These are phyloP conservation scores for Pristionchus exspectatus DNA, from an alignment of 2,888 invertebrate species.

Conservation along the genomic window DNA sequence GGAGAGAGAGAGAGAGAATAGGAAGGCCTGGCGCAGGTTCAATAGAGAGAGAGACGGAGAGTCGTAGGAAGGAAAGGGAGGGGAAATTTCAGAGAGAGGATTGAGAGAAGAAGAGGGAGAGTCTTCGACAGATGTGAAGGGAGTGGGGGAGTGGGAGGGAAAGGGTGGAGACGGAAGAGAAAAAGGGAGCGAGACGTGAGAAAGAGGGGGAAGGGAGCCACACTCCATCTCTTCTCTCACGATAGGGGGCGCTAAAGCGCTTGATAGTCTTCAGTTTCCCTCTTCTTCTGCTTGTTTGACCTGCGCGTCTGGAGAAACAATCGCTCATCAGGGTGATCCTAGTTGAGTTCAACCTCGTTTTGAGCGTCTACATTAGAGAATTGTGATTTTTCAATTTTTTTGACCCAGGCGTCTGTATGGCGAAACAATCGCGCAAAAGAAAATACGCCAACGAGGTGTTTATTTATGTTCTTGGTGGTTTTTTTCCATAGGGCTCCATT, in stretches of 20 bases:
- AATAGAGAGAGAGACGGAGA: not conserved
- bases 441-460: too few species aligned
- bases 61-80: conserved; percentile 36
- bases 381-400: too few species aligned
- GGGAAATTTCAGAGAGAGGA: not conserved
- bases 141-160: not conserved
- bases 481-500: too few species aligned
- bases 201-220: not conserved
- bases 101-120: not conserved
- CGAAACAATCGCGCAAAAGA: too few species aligned
- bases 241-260: not conserved
- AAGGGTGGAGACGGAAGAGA: too few species aligned
- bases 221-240: conserved; percentile 2
- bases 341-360: too few species aligned
- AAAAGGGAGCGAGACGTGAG: not conserved
- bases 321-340: too few species aligned
- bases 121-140: not conserved
- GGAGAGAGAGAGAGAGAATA: not conserved
- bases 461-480: too few species aligned
- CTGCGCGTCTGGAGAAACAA: too few species aligned
- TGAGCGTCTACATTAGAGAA: too few species aligned
- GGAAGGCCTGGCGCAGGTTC: conserved; percentile 28
- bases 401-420: too few species aligned
- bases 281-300: not conserved
- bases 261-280: not conserved